These are phyloP conservation scores for Syndactyla subalaris DNA, from an alignment of 2,797 vertebrate genomes.

Conservation along the genomic window DNA sequence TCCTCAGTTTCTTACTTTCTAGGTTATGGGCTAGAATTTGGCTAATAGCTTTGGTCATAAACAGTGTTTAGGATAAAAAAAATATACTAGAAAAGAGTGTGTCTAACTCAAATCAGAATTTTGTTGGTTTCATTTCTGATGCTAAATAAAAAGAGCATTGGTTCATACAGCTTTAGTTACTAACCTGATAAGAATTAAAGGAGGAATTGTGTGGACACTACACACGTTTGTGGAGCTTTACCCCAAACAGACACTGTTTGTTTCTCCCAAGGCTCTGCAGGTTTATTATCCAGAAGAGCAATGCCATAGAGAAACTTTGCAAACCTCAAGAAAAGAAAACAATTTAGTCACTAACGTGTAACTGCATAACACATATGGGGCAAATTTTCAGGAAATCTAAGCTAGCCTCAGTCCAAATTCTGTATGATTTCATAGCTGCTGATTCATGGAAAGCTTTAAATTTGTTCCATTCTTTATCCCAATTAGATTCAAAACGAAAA, in stretches of 20 bases:
- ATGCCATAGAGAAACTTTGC: neutral
- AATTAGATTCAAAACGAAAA: neutral
- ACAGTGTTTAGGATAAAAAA: neutral
- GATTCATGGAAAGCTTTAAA: neutral
- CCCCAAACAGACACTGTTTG: neutral
- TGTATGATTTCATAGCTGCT: neutral
- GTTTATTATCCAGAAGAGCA: neutral
- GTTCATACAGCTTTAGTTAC: neutral
- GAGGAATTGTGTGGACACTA: neutral
- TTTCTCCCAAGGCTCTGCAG: neutral
- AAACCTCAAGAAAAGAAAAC: neutral
- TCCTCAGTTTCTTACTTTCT: neutral
- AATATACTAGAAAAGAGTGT: neutral
- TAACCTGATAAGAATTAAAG: neutral
- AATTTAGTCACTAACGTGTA: neutral
- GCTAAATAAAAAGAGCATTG: neutral
- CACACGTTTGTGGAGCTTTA: neutral
- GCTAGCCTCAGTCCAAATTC: neutral
- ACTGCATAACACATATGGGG: neutral
- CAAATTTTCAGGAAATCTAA: slow-evolving; percentile 13
- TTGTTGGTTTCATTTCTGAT: neutral
- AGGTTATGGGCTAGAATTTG: neutral
- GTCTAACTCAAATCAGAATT: neutral
- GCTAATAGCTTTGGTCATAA: neutral
- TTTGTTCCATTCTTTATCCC: neutral